Evolutionary conservation across 2,113 vertebrate genomes (phyloP).

Genomic region (Zosterops pallidus): DNA sequence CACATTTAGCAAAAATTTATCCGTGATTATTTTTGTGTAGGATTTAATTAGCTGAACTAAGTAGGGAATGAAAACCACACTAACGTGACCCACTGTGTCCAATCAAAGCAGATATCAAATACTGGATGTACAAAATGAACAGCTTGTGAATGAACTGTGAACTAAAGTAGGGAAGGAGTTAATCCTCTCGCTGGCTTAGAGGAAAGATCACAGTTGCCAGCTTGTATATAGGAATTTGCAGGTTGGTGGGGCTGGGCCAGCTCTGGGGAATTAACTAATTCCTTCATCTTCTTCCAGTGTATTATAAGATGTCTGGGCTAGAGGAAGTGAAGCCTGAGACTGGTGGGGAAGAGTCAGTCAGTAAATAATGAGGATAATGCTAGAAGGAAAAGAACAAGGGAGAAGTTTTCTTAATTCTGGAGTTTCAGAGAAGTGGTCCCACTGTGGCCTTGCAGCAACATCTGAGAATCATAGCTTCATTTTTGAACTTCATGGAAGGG

Average conservation of each 20-base stretch:
- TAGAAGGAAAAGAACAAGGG: conserved; percentile 28
- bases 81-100: background rate
- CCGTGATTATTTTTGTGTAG: background rate
- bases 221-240: conserved; percentile 60
- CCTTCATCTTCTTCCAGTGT: conserved; percentile 64
- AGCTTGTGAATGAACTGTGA: conserved; percentile 44
- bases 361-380: conserved; percentile 50
- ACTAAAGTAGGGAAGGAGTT: conserved; percentile 64
- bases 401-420: conserved; percentile 15
- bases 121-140: conserved; percentile 32
- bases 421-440: background rate
- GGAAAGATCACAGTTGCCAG: conserved; percentile 65
- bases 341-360: conserved; percentile 33
- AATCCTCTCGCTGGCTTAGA: conserved; percentile 61
- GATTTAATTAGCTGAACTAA: background rate
- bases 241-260: conserved; percentile 60
- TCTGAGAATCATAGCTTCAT: background rate
- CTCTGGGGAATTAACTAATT: conserved; percentile 69
- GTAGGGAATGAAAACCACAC: background rate
- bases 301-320: conserved; percentile 54
- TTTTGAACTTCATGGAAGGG: background rate
- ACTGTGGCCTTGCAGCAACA: background rate
- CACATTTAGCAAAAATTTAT: background rate
- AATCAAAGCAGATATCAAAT: conserved; percentile 10
- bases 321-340: conserved; percentile 46